A percentile compares a stretch with the other conserved stretches of the same genome.
These are phyloP conservation scores for Tympanuchus pallidicinctus DNA, from an alignment of 2,113 vertebrate genomes.

Conservation along the genomic window DNA sequence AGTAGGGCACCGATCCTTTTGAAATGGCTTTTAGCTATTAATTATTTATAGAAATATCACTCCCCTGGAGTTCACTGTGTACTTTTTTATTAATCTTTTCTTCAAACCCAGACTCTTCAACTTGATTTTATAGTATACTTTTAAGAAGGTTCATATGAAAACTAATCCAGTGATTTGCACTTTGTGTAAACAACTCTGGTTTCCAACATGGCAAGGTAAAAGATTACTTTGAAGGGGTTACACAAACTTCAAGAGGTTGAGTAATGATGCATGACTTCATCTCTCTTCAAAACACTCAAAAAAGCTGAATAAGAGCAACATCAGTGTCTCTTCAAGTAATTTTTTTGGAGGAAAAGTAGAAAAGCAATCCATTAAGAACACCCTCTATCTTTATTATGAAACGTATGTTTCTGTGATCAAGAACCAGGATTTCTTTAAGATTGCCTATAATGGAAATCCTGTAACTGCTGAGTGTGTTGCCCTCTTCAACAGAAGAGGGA, in stretches of 20 bases:
- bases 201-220: slow-evolving; percentile 40
- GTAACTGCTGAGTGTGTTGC: not conserved
- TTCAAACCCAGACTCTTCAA: slow-evolving; percentile 25
- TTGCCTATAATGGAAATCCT: not conserved
- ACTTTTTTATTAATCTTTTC: slow-evolving; percentile 47
- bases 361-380: not conserved
- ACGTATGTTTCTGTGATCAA: not conserved
- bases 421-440: not conserved
- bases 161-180: slow-evolving; percentile 44
- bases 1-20: slow-evolving; percentile 21
- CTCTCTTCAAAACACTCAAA: slow-evolving; percentile 21
- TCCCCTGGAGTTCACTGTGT: not conserved
- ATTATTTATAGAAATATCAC: slow-evolving; percentile 61
- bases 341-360: not conserved
- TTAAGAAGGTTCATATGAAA: slow-evolving; percentile 33
- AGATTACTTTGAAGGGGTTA: slow-evolving; percentile 51
- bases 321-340: not conserved
- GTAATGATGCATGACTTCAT: slow-evolving; percentile 15
- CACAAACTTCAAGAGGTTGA: slow-evolving; percentile 42
- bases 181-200: slow-evolving; percentile 48
- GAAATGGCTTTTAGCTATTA: slow-evolving; percentile 61
- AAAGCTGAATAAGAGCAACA: slow-evolving; percentile 21
- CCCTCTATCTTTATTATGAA: not conserved
- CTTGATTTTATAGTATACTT: slow-evolving; percentile 39
- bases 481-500: not conserved